These are phyloP conservation scores for Leptura quadrifasciata DNA, from an alignment of 2,888 invertebrate genomes.

Conservation along the genomic window DNA sequence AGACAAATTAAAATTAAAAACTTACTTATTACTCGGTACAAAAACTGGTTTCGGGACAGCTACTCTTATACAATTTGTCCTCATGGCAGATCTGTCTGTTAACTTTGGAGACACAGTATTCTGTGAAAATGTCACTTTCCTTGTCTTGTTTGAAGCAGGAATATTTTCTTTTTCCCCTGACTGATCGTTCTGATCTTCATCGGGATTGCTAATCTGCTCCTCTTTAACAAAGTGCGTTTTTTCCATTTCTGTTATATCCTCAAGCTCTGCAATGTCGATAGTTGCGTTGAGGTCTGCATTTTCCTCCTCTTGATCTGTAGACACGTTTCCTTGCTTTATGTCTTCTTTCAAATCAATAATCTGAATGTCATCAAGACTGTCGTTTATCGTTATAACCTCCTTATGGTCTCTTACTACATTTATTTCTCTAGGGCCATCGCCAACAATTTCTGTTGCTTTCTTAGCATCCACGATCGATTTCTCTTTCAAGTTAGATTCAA, in stretches of 20 bases:
- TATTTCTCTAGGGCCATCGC: no score
- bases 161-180: slow-evolving; percentile 22
- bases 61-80: slow-evolving; percentile 19
- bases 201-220: neutral
- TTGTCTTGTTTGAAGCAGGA: neutral
- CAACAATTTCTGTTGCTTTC: neutral
- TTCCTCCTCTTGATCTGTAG: neutral
- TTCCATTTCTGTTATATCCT: neutral
- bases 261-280: neutral
- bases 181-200: neutral
- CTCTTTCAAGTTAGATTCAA: neutral
- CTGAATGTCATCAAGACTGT: slow-evolving; percentile 8
- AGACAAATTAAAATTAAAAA: neutral
- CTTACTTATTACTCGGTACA: slow-evolving; percentile 8
- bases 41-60: slow-evolving; percentile 10
- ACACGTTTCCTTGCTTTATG: neutral
- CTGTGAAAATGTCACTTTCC: slow-evolving; percentile 46
- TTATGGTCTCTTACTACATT: neutral
- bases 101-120: slow-evolving; percentile 33
- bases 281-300: neutral
- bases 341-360: neutral
- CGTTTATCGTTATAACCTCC: slow-evolving; percentile 29
- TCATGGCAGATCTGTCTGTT: slow-evolving; percentile 30
- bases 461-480: neutral
- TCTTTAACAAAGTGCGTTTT: neutral